These are phyloP conservation scores for Hypomecis punctinalis DNA, from an alignment of 2,888 invertebrate genomes.

Conservation along the genomic window DNA sequence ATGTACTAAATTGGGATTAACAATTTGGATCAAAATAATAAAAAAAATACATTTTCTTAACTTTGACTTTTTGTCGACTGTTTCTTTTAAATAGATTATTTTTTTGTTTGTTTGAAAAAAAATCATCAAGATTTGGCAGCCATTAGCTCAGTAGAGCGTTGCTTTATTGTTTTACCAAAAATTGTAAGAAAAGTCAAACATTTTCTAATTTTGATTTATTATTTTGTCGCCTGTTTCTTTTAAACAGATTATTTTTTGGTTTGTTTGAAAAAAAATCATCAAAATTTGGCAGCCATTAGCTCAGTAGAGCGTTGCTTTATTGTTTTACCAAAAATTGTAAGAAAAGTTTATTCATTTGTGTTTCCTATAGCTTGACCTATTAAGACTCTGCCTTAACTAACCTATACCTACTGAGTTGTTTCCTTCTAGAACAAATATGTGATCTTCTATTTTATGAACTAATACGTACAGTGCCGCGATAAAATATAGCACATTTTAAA, in stretches of 20 bases:
- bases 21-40: too few species aligned
- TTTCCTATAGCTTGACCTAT: neutral
- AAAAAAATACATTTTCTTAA: too few species aligned
- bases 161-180: neutral
- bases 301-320: neutral
- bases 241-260: neutral
- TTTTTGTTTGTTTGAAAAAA: too few species aligned
- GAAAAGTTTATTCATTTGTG: neutral
- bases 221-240: neutral
- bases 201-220: neutral
- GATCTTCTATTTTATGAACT: conserved; percentile 4
- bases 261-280: too few species aligned
- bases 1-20: neutral
- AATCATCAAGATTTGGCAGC: too few species aligned
- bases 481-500: neutral
- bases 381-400: conserved; percentile 1
- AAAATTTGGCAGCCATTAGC: too few species aligned
- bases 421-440: neutral
- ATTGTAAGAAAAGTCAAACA: too few species aligned
- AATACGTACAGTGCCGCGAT: neutral
- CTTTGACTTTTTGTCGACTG: neutral
- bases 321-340: neutral
- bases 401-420: neutral
- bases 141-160: too few species aligned
- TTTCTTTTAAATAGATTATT: neutral